Evolutionary conservation across 2,888 invertebrate species (phyloP).

Genomic region (Listrodromus nycthemerus): DNA sequence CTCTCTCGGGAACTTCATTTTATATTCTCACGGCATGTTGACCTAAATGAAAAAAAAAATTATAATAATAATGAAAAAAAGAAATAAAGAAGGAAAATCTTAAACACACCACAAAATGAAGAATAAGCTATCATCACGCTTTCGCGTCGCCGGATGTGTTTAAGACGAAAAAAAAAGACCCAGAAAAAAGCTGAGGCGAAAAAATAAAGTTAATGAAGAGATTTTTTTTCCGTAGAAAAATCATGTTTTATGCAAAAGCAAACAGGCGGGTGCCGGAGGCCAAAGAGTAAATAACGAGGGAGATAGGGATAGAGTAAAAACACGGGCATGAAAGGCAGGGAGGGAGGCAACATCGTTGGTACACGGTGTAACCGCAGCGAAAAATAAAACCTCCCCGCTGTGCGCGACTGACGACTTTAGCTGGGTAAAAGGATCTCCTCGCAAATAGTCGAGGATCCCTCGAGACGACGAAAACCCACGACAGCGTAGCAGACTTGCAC

Average conservation of each 20-base stretch:
- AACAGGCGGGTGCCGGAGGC: neutral
- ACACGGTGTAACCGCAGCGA: slow-evolving; percentile 12
- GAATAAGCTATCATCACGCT: slow-evolving; percentile 25
- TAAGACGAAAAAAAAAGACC: neutral
- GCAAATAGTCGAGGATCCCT: slow-evolving; percentile 55
- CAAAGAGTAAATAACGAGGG: slow-evolving; percentile 32
- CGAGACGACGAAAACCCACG: slow-evolving; percentile 31
- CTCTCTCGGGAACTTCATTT: slow-evolving; percentile 31
- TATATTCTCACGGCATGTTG: slow-evolving; percentile 38
- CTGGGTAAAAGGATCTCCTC: slow-evolving; percentile 39
- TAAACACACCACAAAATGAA: slow-evolving; percentile 28
- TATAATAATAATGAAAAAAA: neutral
- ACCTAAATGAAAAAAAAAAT: slow-evolving; percentile 6
- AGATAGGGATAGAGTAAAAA: neutral
- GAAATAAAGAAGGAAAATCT: neutral
- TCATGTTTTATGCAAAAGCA: neutral
- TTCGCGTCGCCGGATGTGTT: neutral
- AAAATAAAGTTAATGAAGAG: slow-evolving; percentile 14
- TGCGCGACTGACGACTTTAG: slow-evolving; percentile 15
- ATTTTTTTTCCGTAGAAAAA: slow-evolving; percentile 12
- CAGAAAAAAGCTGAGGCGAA: neutral
- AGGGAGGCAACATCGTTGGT: neutral
- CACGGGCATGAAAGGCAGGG: neutral
- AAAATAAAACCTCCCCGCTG: slow-evolving; percentile 36
- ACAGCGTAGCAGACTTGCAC: neutral